phyloP scores from a whole-genome alignment of 2,797 vertebrate species.

The Pagetopsis macropterus region DNA sequence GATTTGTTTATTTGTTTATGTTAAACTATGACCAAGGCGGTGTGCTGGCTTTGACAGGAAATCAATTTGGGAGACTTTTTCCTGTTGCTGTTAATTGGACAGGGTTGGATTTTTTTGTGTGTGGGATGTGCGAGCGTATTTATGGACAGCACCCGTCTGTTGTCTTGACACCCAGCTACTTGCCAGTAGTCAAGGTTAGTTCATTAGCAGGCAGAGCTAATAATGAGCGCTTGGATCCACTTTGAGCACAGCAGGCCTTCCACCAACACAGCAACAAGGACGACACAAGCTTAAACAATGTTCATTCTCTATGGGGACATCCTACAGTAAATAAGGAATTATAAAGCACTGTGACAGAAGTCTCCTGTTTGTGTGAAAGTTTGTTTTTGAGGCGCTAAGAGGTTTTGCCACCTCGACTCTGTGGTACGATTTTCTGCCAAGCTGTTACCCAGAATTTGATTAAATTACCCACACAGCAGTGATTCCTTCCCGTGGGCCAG shows the following conservation, averaged over 20 bases:
- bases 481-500: slow-evolving; percentile 33
- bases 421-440: slow-evolving; percentile 56
- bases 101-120: slow-evolving; percentile 14
- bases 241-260: slow-evolving; percentile 30
- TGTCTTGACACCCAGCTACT: slow-evolving; percentile 44
- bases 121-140: slow-evolving; percentile 39
- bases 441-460: slow-evolving; percentile 65
- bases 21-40: slow-evolving; percentile 26
- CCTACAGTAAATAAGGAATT: slow-evolving; percentile 16
- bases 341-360: slow-evolving; percentile 32
- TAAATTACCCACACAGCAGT: slow-evolving; percentile 61
- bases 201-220: slow-evolving; percentile 64
- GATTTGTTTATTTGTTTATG: slow-evolving; percentile 34
- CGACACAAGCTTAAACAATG: slow-evolving; percentile 38
- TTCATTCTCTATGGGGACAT: slow-evolving; percentile 20
- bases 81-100: slow-evolving; percentile 59
- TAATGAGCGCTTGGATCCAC: slow-evolving; percentile 47
- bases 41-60: slow-evolving; percentile 36
- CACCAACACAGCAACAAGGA: slow-evolving; percentile 35
- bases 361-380: slow-evolving; percentile 61
- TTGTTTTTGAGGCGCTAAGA: slow-evolving; percentile 52
- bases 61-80: slow-evolving; percentile 62
- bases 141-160: slow-evolving; percentile 28
- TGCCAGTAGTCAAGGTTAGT: slow-evolving; percentile 29
- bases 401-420: slow-evolving; percentile 60